Conservation (phyloP, 1,140 invertebrate genomes). For the Ceratosolen fusciceps region DNA sequence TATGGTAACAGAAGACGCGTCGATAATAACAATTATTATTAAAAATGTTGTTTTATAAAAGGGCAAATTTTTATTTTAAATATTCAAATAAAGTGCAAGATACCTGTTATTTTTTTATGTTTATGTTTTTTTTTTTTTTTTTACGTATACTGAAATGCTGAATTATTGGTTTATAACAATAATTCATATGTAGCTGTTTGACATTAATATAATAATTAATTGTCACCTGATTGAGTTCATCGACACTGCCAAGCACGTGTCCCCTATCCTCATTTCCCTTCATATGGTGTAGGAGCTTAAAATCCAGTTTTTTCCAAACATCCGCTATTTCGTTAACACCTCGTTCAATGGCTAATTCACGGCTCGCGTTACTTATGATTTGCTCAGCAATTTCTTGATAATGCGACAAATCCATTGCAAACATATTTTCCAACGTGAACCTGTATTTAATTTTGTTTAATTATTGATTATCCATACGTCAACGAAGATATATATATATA, state of each 20-base stretch:
- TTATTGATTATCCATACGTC: background rate
- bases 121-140: no score
- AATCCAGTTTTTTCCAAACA: constrained; percentile 81
- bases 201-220: background rate
- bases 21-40: no score
- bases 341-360: constrained; percentile 90
- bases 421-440: constrained; percentile 92
- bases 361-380: constrained; percentile 89
- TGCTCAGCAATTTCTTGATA: constrained; percentile 87
- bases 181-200: no score
- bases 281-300: constrained; percentile 78
- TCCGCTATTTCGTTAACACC: constrained; percentile 84
- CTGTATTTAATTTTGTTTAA: constrained; percentile 51
- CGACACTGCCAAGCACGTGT: constrained; percentile 84
- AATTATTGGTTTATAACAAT: no score
- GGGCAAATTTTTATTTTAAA: no score
- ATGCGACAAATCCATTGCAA: constrained; percentile 89
- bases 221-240: constrained; percentile 81
- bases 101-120: no score
- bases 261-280: constrained; percentile 77
- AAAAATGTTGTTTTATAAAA: no score
- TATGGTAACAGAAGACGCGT: no score
- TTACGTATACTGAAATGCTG: no score
- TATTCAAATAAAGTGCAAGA: no score
- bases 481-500: no score